Evolutionary conservation across 30 jellyfish, hydroid and myxozoan species (phyloP), one percentile per base, ranked within the genome.

Genomic region (Rhopilema esculentum): DNA sequence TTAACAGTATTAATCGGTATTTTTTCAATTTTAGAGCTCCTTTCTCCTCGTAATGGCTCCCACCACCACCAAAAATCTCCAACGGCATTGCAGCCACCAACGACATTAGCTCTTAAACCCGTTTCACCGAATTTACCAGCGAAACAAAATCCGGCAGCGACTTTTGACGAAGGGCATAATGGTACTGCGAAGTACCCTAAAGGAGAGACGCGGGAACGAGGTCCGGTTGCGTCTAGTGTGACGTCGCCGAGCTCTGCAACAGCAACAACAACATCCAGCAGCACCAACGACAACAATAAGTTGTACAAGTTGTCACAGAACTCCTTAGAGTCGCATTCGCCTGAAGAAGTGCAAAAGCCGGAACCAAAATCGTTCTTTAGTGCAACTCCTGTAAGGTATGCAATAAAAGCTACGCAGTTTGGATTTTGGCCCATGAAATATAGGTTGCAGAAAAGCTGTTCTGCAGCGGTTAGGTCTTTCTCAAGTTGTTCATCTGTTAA

Each of bases 321-420:
- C 62, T 88, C 96, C 18, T 62, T 88, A 26, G 96, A 88, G 66
- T 88, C 96, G 20, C 96, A 88, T n/a, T 89, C 93, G 15, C 80
- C 97, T 1, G 94, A 85, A 19, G 97, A 82, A 26, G 87, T 72
- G 18, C 57, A 31, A 24, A 84, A 84, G 73, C 77, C 83, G 12
- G 89, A 40, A 22, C 93, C 96, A 17, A 80, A 80, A 66, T 77
- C 98, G 16, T 73, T 92, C 57, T 93, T 93, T 71, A 83, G 95
- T 50, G 80, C 28, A 16, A 97, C 86, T 4, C 98, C 98, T 4
- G 85, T 86, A 65, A 93, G 91, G 98, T 89, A 57, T 1, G 96
- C 79, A n/a, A 12, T 23, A 27, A 27, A 80, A 40, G 57, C 57
- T 12, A 40, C 12, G 57, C 57, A 40, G 12, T 40, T 12, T 40